Base-by-base conservation (phyloP, 1,140 invertebrate species). In the Linepithema humile region DNA sequence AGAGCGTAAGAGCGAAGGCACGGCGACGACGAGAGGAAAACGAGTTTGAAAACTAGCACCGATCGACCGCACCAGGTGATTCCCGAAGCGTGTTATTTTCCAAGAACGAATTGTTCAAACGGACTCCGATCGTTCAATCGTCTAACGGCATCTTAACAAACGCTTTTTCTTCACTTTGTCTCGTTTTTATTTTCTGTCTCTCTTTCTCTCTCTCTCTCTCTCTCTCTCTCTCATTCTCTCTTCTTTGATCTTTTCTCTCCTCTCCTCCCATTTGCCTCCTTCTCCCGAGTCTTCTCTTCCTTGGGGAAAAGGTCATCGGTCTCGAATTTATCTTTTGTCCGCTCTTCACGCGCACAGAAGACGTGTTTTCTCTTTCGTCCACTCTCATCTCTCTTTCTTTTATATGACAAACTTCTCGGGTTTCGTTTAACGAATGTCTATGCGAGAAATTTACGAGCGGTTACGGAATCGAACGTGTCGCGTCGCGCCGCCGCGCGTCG, bases 31-130 rank as follows among this genome's bases (percentile, higher is more conserved):
- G 23, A 40, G 73, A 77, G 57, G 78, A 74, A 78, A 89, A 90
- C 88, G 65, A 90, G 88, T 90, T 90, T 90, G 78, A 90, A 88
- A 89, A 90, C 86, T 90, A 85, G 88, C 86, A 89, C 53, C 78
- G 57, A 83, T 86, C 48, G 57, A 64, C 23, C 72, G 62, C 87
- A 89, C 83, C 88, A 86, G 75, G 88, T 85, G 88, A 89, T 89
- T 88, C 85, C 75, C 80, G 72, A 82, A 84, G 65, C 80, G 85
- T 75, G 82, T 89, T 74, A 88, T 82, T 85, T 20, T 72, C 75
- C 70, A 77, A 83, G 78, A 84, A 67, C 67, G 88, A 78, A 86
- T 86, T 86, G 88, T 80, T 84, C n/a, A 88, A 88, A 89, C 84
- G 86, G 82, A 74, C 48, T 82, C 84, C 88, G 82, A 20, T 29